These are phyloP conservation scores for Hybognathus amarus DNA, from an alignment of 2,797 vertebrate genomes.

Conservation along the genomic window DNA sequence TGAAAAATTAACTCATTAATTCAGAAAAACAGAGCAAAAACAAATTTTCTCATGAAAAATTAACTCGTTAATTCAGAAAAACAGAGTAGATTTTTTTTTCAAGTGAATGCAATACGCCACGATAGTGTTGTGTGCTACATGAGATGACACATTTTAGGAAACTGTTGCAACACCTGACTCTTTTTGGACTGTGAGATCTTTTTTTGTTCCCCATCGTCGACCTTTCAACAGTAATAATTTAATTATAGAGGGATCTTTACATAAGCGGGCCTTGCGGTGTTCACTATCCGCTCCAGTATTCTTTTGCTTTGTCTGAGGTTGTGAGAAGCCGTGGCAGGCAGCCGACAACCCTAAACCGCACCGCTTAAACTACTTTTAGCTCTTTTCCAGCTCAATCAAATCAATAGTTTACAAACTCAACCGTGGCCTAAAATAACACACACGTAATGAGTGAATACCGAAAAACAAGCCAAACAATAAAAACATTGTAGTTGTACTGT, in stretches of 20 bases:
- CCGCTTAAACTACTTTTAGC: constrained; percentile 34
- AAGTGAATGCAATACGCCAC: too few species aligned
- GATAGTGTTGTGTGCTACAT: not conserved
- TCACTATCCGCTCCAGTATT: constrained; percentile 33
- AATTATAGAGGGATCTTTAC: constrained; percentile 60
- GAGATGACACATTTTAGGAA: not conserved
- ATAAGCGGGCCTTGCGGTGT: constrained; percentile 32
- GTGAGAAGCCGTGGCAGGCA: constrained; percentile 61
- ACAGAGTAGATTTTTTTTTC: too few species aligned
- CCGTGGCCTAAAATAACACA: constrained; percentile 49
- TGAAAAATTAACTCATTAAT: too few species aligned
- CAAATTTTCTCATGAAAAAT: too few species aligned
- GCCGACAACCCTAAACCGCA: constrained; percentile 58
- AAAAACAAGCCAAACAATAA: constrained; percentile 8
- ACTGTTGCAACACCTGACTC: constrained; percentile 22
- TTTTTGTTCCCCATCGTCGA: not conserved
- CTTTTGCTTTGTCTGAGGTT: constrained; percentile 55
- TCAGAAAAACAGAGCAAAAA: too few species aligned
- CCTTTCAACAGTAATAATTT: constrained; percentile 59
- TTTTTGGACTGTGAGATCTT: constrained; percentile 1
- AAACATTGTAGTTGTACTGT: not conserved
- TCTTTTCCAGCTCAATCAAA: constrained; percentile 32
- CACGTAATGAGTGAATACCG: constrained; percentile 28
- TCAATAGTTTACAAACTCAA: constrained; percentile 64
- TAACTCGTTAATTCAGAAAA: too few species aligned